These are phyloP conservation scores for Panagrolaimus sp. DNA, from an alignment of 1,140 invertebrate species.

Conservation along the genomic window DNA sequence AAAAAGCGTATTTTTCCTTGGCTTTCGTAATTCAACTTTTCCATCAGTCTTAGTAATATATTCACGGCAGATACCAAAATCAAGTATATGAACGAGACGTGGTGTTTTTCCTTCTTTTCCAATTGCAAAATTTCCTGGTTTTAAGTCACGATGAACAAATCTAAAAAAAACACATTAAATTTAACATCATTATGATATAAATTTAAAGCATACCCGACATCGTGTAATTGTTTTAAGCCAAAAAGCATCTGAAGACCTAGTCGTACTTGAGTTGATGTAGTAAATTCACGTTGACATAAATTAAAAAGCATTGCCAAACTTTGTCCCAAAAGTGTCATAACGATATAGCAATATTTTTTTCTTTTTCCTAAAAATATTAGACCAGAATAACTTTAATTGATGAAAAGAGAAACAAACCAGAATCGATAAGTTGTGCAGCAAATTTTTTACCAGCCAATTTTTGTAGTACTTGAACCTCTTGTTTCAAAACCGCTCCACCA, in stretches of 20 bases:
- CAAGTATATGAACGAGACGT: constrained; percentile 82
- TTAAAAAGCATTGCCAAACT: constrained; percentile 20
- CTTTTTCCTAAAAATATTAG: constrained; percentile 11
- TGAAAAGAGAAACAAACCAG: background rate
- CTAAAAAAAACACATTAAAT: no score
- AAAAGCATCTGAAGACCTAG: constrained; percentile 37
- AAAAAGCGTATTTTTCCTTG: constrained; percentile 74
- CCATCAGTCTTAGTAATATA: constrained; percentile 64
- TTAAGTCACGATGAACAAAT: constrained; percentile 62
- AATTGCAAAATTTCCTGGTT: constrained; percentile 65
- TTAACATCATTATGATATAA: no score
- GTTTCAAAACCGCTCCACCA: constrained; percentile 34
- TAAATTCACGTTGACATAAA: constrained; percentile 20
- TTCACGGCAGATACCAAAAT: constrained; percentile 93
- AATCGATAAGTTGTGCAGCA: constrained; percentile 25
- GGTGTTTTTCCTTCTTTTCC: constrained; percentile 24
- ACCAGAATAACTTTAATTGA: no score
- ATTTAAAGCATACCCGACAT: constrained; percentile 12
- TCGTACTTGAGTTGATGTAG: constrained; percentile 30
- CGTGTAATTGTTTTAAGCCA: constrained; percentile 21
- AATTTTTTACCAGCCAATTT: constrained; percentile 15
- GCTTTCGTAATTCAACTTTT: constrained; percentile 83
- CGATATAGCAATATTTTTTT: constrained; percentile 36
- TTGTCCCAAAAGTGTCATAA: constrained; percentile 40
- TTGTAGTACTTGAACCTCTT: constrained; percentile 33